Percentiles rank a stretch among this genome's conserved stretches.
These are phyloP conservation scores for Ectemnius continuus DNA, from an alignment of 2,888 invertebrate genomes.

Conservation along the genomic window DNA sequence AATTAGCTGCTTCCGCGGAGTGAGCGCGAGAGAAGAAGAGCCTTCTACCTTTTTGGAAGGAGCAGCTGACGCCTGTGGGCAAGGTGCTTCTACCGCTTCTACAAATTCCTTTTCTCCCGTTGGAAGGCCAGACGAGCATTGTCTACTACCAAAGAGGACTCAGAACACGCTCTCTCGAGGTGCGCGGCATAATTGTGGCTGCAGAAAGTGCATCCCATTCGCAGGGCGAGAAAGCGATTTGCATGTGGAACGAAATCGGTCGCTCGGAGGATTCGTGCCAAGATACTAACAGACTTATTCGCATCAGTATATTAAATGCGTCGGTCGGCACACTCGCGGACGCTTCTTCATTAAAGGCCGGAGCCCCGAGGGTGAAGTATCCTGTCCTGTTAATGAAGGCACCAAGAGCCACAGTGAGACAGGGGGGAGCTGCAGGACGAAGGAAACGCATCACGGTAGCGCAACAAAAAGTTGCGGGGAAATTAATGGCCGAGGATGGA, in stretches of 20 bases:
- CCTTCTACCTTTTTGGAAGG: slow-evolving; percentile 17
- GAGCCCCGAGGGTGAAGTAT: neutral
- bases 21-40: neutral
- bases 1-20: slow-evolving; percentile 46
- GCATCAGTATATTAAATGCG: too few species aligned
- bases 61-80: slow-evolving; percentile 32
- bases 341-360: slow-evolving; percentile 1
- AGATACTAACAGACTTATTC: too few species aligned
- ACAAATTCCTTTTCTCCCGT: too few species aligned
- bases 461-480: slow-evolving; percentile 31
- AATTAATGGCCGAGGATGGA: slow-evolving; percentile 30
- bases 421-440: slow-evolving; percentile 6
- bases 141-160: too few species aligned
- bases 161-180: too few species aligned
- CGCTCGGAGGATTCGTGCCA: too few species aligned
- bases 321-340: neutral
- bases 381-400: slow-evolving; percentile 19
- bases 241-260: too few species aligned
- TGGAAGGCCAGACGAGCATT: too few species aligned
- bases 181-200: too few species aligned
- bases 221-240: too few species aligned
- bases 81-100: too few species aligned
- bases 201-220: too few species aligned
- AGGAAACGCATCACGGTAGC: slow-evolving; percentile 40
- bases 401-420: slow-evolving; percentile 18